Evolutionary conservation across 2,888 invertebrate species (phyloP).

Genomic region (Rotaria sp.): DNA sequence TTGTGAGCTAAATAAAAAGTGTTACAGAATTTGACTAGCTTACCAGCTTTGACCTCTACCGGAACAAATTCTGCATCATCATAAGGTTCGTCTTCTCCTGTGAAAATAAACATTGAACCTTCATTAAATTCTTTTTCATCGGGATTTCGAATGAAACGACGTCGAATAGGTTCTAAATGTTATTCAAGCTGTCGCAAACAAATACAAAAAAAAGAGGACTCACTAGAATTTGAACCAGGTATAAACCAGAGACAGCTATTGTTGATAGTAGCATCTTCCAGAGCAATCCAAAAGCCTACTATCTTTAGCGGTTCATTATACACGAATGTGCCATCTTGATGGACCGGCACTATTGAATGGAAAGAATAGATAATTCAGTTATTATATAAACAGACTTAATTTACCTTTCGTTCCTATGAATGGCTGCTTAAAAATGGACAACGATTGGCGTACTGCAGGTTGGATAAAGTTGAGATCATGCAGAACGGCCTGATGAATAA

Average conservation of each 20-base stretch:
- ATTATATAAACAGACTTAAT: not conserved
- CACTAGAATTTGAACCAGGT: constrained; percentile 70
- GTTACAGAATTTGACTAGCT: constrained; percentile 22
- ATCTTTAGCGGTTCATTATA: constrained; percentile 68
- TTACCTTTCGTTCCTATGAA: constrained; percentile 77
- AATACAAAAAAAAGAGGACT: not conserved
- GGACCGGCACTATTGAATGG: constrained; percentile 53
- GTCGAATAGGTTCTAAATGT: not conserved
- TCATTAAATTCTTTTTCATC: constrained; percentile 60
- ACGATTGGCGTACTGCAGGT: constrained; percentile 80
- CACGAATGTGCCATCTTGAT: constrained; percentile 75
- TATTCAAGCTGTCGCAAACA: constrained; percentile 34
- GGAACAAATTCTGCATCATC: constrained; percentile 69
- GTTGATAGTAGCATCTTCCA: constrained; percentile 81
- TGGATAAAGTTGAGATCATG: constrained; percentile 64
- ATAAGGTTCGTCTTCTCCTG: constrained; percentile 57
- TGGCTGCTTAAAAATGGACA: constrained; percentile 96
- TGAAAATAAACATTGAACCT: constrained; percentile 61
- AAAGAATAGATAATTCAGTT: not conserved
- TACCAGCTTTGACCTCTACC: constrained; percentile 76
- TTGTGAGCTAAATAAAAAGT: not conserved
- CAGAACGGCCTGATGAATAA: constrained; percentile 44
- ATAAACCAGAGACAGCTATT: constrained; percentile 91
- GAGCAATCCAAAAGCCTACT: constrained; percentile 81
- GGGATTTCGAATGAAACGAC: constrained; percentile 66